Evolutionary conservation across 2,888 invertebrate genomes (phyloP), one percentile per base, ranked within the genome.

Genomic region (Drosophila diplacantha): DNA sequence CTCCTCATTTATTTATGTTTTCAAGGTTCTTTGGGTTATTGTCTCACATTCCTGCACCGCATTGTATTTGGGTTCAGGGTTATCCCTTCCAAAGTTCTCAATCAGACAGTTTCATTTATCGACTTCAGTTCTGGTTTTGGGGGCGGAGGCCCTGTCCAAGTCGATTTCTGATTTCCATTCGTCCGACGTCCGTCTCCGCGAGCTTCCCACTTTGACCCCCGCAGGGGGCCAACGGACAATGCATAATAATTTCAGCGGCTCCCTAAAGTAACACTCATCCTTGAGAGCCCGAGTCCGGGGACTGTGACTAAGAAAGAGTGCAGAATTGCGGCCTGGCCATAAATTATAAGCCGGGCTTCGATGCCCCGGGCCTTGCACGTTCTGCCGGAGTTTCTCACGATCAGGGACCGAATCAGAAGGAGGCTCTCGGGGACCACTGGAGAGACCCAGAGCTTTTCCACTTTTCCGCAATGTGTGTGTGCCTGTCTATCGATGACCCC

Each of bases 321-420:
- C 65, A 63, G 60, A 71, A 63, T 70, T 69, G 70, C 67, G 54
- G 52, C 59, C 69, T 67, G 60, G 72, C 68, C 71, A 83, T 83
- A 80, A 80, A 81, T 83, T 78, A 75, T 62, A 69, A 75, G 74
- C 71, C 53, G 60, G 57, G 66, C 55, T 77, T 82, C 46, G 55
- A 62, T 68, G 74, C 84, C 84, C 72, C 73, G 68, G 61, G 81
- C 80, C 41, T 70, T 83, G 83, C 81, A 81, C 81, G 81, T 79
- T 81, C 72, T 72, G 77, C 71, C 69, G 68, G 59, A 71, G 71
- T 83, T 80, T 80, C 80, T 83, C 80, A 80, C 80, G 80, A 62
- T 62, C 44, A 14, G 41, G 50, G 49, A 16, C 35, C 26, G 37
- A n/a, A 32, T 24, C 14, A 7, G 37, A 18, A 59, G 60, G 39